phyloP scores from a whole-genome alignment of 2,113 vertebrate species.

The Phycodurus eques region DNA sequence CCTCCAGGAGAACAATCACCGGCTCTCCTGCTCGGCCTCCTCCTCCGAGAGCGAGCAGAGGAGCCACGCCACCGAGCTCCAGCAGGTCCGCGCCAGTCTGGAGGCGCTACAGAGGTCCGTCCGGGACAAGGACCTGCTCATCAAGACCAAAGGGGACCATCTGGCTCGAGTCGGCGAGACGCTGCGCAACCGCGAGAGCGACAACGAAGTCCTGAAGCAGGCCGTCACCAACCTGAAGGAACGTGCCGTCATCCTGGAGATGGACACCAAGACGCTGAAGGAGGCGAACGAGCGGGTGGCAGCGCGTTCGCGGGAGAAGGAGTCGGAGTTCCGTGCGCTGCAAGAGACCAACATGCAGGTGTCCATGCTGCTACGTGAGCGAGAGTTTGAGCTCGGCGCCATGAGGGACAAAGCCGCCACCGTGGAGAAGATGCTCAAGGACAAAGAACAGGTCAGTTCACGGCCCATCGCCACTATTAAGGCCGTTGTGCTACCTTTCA shows the following conservation, averaged over 20 bases:
- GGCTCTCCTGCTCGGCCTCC: constrained; percentile 81
- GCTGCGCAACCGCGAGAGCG: constrained; percentile 86
- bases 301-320: constrained; percentile 79
- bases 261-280: constrained; percentile 85
- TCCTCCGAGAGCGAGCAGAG: constrained; percentile 79
- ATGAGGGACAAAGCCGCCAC: constrained; percentile 88
- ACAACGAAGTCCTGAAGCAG: constrained; percentile 94
- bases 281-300: constrained; percentile 89
- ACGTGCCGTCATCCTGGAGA: constrained; percentile 84
- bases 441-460: constrained; percentile 86
- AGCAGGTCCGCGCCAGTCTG: constrained; percentile 77
- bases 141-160: constrained; percentile 93
- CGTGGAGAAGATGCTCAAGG: constrained; percentile 89
- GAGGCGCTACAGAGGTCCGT: constrained; percentile 85
- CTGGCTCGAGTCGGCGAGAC: constrained; percentile 81
- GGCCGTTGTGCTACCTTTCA: too few relatives aligned
- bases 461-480: too few relatives aligned
- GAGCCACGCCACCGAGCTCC: constrained; percentile 76
- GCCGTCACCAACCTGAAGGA: constrained; percentile 96
- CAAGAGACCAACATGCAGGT: constrained; percentile 97
- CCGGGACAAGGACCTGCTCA: constrained; percentile 91
- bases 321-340: constrained; percentile 89
- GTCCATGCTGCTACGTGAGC: constrained; percentile 91
- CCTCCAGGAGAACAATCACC: constrained; percentile 90
- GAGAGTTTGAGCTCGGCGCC: constrained; percentile 87